Conservation (phyloP, 2,888 invertebrate genomes). For the Pachycephus smyrnensis region DNA sequence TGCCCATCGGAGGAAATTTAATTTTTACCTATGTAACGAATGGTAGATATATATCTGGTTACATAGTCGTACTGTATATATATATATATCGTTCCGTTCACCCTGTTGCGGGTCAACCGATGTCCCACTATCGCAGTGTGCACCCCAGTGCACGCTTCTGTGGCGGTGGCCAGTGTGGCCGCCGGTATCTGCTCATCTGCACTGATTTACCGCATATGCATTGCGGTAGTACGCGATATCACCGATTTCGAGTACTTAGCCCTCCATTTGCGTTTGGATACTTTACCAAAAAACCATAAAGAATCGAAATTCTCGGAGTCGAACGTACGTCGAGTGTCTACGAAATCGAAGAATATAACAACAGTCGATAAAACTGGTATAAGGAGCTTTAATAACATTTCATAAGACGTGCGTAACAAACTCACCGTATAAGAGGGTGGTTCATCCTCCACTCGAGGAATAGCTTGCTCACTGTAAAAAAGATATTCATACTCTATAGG, state of each 20-base stretch:
- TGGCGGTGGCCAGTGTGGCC: constrained; percentile 40
- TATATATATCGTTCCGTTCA: background rate
- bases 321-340: background rate
- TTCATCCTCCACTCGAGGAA: background rate
- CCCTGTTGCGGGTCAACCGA: constrained; percentile 21
- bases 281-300: background rate
- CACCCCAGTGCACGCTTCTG: constrained; percentile 36
- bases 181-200: constrained; percentile 46
- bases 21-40: background rate
- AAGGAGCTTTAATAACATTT: background rate
- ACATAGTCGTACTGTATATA: background rate
- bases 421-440: background rate
- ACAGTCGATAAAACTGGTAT: background rate
- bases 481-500: constrained; percentile 21
- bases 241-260: constrained; percentile 20
- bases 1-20: background rate
- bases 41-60: background rate
- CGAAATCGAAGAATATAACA: background rate
- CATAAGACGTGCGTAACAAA: background rate
- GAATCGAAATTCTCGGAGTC: background rate
- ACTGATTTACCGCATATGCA: constrained; percentile 55
- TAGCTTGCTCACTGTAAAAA: constrained; percentile 11
- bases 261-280: constrained; percentile 14
- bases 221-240: constrained; percentile 32
- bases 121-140: constrained; percentile 18